A percentile compares a stretch with the other conserved stretches of the same genome.
Conservation (phyloP, 2,888 invertebrate genomes). For the Macrophya alboannulata region DNA sequence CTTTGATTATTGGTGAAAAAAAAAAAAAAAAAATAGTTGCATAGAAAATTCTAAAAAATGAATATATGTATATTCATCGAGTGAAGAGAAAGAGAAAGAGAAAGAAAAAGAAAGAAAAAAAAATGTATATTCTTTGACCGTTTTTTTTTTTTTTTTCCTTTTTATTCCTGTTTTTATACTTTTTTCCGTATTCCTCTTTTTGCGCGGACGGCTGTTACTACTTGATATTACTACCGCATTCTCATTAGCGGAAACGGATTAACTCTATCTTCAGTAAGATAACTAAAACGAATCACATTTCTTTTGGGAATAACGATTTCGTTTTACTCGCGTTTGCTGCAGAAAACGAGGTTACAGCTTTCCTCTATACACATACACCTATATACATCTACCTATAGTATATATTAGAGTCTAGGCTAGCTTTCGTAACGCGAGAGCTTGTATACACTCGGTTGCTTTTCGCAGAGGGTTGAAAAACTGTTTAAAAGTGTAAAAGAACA, state of each 20-base stretch:
- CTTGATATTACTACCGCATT: slow-evolving; percentile 21
- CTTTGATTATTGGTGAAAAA: neutral
- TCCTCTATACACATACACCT: neutral
- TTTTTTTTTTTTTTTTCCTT: neutral
- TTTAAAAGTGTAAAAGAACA: neutral
- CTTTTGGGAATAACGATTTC: slow-evolving; percentile 18
- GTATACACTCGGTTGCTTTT: neutral
- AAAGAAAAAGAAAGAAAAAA: neutral
- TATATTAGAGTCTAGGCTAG: neutral
- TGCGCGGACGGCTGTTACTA: neutral
- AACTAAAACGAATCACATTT: slow-evolving; percentile 18
- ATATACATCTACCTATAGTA: neutral
- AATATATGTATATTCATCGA: slow-evolving; percentile 13
- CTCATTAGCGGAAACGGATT: slow-evolving; percentile 30
- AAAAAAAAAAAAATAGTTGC: too few relatives aligned
- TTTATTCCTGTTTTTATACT: neutral
- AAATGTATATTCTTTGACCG: neutral
- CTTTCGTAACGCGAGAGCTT: neutral
- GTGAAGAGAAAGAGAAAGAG: neutral
- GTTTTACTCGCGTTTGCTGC: slow-evolving; percentile 8
- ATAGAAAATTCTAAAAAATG: slow-evolving; percentile 4
- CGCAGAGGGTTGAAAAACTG: neutral
- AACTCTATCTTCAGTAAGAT: slow-evolving; percentile 22
- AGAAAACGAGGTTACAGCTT: slow-evolving; percentile 30
- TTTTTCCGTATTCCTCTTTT: neutral